These are phyloP conservation scores for Drosophila aldrichi DNA, from an alignment of 2,888 invertebrate species.

Conservation along the genomic window DNA sequence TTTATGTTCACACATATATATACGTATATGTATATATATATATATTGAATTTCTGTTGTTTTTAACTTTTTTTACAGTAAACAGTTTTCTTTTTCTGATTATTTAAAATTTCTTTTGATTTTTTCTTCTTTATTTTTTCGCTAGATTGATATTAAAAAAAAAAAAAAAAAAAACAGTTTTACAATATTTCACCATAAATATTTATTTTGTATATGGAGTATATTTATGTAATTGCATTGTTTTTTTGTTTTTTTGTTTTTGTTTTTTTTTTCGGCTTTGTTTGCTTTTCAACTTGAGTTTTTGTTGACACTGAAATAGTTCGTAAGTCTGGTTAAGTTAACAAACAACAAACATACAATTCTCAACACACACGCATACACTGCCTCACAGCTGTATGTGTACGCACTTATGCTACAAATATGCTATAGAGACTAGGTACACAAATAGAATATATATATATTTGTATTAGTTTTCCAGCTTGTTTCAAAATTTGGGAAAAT, in stretches of 20 bases:
- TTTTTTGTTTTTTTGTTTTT: constrained; percentile 8
- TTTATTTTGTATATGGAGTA: constrained; percentile 12
- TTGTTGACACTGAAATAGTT: constrained; percentile 16
- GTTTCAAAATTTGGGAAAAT: background rate
- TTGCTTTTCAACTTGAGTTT: background rate
- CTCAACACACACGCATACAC: constrained; percentile 13
- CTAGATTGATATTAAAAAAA: constrained; percentile 17
- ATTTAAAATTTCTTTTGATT: constrained; percentile 2
- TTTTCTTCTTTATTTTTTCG: background rate
- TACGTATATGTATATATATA: background rate
- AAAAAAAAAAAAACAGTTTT: constrained; percentile 22
- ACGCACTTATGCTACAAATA: background rate
- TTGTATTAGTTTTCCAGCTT: constrained; percentile 3
- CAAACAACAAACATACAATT: constrained; percentile 43
- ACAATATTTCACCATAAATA: constrained; percentile 48
- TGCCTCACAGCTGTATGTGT: constrained; percentile 19
- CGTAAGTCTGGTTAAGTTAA: constrained; percentile 26
- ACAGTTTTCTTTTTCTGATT: constrained; percentile 7
- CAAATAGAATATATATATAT: constrained; percentile 21
- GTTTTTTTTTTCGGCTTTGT: background rate
- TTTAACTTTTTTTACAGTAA: constrained; percentile 13
- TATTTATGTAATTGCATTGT: constrained; percentile 12
- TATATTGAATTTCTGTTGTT: constrained; percentile 1
- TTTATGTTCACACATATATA: background rate
- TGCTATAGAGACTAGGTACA: background rate